phyloP scores from a whole-genome alignment of 2,797 vertebrate species.

The Pangasius larnaudii region DNA sequence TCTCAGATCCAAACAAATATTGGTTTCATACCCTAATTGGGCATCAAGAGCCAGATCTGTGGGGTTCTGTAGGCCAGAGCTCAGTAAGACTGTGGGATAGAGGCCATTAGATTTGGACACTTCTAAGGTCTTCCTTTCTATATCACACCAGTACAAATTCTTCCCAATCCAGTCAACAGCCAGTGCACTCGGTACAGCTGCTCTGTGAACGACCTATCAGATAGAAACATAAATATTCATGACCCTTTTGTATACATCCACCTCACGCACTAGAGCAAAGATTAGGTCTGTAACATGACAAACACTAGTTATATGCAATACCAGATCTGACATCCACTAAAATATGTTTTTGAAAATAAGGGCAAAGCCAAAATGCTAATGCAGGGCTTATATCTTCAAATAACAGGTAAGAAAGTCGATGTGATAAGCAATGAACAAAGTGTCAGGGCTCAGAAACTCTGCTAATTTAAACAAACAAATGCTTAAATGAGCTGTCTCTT shows the following conservation, averaged over 20 bases:
- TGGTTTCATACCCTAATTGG: slow-evolving; percentile 83
- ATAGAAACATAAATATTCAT: slow-evolving; percentile 22
- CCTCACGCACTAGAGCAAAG: not conserved
- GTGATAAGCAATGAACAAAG: slow-evolving; percentile 32
- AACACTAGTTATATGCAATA: not conserved
- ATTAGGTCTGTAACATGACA: slow-evolving; percentile 5
- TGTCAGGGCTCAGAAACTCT: slow-evolving; percentile 20
- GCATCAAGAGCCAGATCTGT: slow-evolving; percentile 90
- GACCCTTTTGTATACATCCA: not conserved
- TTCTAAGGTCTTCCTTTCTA: slow-evolving; percentile 92
- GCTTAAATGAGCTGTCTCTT: slow-evolving; percentile 36
- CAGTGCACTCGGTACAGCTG: slow-evolving; percentile 91
- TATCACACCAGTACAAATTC: slow-evolving; percentile 97
- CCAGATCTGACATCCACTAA: slow-evolving; percentile 16
- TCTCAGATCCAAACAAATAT: not conserved
- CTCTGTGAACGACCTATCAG: slow-evolving; percentile 89
- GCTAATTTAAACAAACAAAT: slow-evolving; percentile 24
- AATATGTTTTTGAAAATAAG: slow-evolving; percentile 27
- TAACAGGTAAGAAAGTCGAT: slow-evolving; percentile 18
- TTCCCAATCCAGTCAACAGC: slow-evolving; percentile 98
- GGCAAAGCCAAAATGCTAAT: slow-evolving; percentile 32
- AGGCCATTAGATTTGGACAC: slow-evolving; percentile 96
- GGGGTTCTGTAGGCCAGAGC: slow-evolving; percentile 88
- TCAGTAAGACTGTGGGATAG: slow-evolving; percentile 91
- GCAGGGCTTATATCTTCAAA: slow-evolving; percentile 21